Percentiles rank a stretch among this genome's conserved stretches.
These are phyloP conservation scores for Epizoanthus stellaris DNA, from an alignment of 92 coral and sea anemone species.

Conservation along the genomic window DNA sequence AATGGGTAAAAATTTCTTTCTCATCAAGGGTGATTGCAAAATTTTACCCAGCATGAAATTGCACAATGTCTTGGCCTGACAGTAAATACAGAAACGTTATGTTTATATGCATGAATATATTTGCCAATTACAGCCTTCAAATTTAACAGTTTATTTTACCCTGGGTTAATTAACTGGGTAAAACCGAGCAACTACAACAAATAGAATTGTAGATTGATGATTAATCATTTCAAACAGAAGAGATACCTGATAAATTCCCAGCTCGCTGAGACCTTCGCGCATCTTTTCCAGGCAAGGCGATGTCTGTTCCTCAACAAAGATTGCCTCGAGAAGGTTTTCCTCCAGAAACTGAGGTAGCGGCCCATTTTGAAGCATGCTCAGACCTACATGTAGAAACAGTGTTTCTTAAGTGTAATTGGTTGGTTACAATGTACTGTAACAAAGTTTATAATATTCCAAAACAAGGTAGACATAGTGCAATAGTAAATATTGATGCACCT, in stretches of 20 bases:
- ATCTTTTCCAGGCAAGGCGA: slow-evolving; percentile 8
- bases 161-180: neutral
- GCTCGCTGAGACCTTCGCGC: slow-evolving; percentile 2
- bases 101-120: neutral
- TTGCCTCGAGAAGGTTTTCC: slow-evolving; percentile 8
- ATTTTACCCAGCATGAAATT: too few relatives aligned
- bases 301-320: slow-evolving; percentile 3
- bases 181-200: neutral
- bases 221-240: neutral
- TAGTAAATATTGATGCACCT: too few relatives aligned
- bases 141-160: neutral
- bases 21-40: neutral
- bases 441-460: too few relatives aligned
- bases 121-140: neutral
- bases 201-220: too few relatives aligned
- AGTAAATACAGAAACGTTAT: neutral
- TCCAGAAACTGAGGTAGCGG: slow-evolving; percentile 14
- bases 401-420: neutral
- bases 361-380: slow-evolving; percentile 22
- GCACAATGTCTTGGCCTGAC: too few relatives aligned
- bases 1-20: neutral
- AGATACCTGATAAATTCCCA: slow-evolving; percentile 24
- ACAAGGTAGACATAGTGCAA: too few relatives aligned
- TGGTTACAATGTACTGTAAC: too few relatives aligned
- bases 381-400: slow-evolving; percentile 10